phyloP scores from a whole-genome alignment of 2,113 vertebrate genomes.

The Nerophis lumbriciformis region DNA sequence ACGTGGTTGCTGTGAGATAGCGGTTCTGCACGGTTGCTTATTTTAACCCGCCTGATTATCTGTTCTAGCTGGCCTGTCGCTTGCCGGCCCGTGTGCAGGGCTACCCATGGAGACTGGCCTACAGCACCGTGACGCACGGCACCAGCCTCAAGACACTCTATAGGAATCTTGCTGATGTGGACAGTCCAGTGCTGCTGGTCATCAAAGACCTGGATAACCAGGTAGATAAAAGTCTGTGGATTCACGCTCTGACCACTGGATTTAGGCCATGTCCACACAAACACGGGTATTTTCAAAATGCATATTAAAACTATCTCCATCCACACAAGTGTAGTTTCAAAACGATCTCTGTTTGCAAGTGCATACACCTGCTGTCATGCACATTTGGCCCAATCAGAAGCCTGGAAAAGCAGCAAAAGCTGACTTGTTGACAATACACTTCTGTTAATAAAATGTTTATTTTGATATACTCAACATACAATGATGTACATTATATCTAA shows the following conservation, averaged over 20 bases:
- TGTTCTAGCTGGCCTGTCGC: conserved; percentile 77
- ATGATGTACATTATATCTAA: too few relatives aligned
- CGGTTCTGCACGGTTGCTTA: neutral
- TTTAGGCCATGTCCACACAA: neutral
- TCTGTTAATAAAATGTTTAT: too few relatives aligned
- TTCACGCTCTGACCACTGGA: neutral
- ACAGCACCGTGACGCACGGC: conserved; percentile 88
- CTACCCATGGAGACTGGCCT: conserved; percentile 85
- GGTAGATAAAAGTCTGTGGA: conserved; percentile 61
- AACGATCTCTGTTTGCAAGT: too few relatives aligned
- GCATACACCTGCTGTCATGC: too few relatives aligned
- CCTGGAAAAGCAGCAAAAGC: too few relatives aligned
- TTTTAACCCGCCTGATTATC: conserved; percentile 3
- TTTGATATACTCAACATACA: too few relatives aligned
- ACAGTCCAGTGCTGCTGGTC: conserved; percentile 88
- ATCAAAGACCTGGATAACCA: conserved; percentile 93
- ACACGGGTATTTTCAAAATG: too few relatives aligned
- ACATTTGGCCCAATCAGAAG: too few relatives aligned
- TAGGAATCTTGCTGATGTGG: conserved; percentile 80
- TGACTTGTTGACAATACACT: too few relatives aligned
- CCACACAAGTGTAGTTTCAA: too few relatives aligned
- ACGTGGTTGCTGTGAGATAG: neutral
- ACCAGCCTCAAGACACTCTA: conserved; percentile 97
- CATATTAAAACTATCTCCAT: too few relatives aligned
- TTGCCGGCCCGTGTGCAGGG: conserved; percentile 92